Percentiles rank a stretch among this genome's conserved stretches.
These are phyloP conservation scores for Emberiza fucata DNA, from an alignment of 2,113 vertebrate genomes.

Conservation along the genomic window DNA sequence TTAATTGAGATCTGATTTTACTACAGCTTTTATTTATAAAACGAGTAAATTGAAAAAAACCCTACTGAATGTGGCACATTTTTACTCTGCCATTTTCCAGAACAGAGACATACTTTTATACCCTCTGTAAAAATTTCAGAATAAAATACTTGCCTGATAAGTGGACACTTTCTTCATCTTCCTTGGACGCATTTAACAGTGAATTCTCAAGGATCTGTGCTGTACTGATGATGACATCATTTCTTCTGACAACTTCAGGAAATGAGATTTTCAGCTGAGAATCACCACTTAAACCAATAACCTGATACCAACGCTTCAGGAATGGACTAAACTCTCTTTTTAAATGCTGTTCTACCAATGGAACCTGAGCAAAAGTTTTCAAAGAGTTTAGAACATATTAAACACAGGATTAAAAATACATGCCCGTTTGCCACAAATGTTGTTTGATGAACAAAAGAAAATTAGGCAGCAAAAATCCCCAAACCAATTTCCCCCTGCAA, in stretches of 20 bases:
- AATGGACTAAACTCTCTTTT: constrained; percentile 81
- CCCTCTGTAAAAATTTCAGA: background rate
- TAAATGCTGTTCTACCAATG: constrained; percentile 91
- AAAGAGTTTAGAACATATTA: background rate
- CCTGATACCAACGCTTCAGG: constrained; percentile 79
- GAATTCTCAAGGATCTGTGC: constrained; percentile 96
- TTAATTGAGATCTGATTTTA: background rate
- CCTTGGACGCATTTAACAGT: constrained; percentile 73
- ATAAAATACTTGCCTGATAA: constrained; percentile 80
- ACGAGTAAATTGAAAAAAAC: background rate
- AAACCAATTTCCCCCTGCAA: background rate
- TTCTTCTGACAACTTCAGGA: constrained; percentile 79
- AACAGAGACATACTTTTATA: background rate
- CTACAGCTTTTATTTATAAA: background rate
- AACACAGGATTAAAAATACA: background rate
- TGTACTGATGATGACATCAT: constrained; percentile 93
- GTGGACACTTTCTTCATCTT: constrained; percentile 82
- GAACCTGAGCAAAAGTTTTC: constrained; percentile 76
- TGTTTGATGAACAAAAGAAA: background rate
- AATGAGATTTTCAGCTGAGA: constrained; percentile 92
- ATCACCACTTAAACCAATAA: constrained; percentile 88
- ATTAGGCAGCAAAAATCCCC: background rate
- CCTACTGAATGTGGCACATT: background rate
- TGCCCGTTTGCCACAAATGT: background rate
- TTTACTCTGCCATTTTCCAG: background rate